These are phyloP conservation scores for Chironomus tentans DNA, from an alignment of 2,888 invertebrate genomes.

Conservation along the genomic window DNA sequence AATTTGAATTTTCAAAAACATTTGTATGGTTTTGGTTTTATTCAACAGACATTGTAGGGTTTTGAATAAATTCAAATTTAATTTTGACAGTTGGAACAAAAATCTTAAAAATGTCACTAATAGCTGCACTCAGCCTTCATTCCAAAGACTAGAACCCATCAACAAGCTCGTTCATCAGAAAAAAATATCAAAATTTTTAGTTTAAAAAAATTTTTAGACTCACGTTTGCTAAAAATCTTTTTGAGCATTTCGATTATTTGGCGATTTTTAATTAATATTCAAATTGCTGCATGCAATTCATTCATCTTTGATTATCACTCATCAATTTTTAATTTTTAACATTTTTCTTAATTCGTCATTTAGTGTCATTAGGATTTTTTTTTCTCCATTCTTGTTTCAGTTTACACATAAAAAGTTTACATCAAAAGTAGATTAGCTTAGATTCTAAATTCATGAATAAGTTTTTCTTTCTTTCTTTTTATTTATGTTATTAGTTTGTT, in stretches of 20 bases:
- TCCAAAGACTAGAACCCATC: too few relatives aligned
- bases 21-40: too few relatives aligned
- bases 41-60: too few relatives aligned
- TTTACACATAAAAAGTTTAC: constrained; percentile 22
- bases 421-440: constrained; percentile 27
- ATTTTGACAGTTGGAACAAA: too few relatives aligned
- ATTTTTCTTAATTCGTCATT: neutral
- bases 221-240: neutral
- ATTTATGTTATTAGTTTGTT: neutral
- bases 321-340: neutral
- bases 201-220: neutral
- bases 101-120: too few relatives aligned
- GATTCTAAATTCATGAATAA: constrained; percentile 11
- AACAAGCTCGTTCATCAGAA: neutral
- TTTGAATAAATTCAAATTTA: too few relatives aligned
- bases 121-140: too few relatives aligned
- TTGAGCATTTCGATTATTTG: neutral
- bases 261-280: neutral
- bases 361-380: neutral
- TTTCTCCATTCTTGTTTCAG: neutral
- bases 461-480: neutral
- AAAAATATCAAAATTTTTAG: neutral
- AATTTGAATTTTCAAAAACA: too few relatives aligned
- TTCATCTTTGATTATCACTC: constrained; percentile 20
- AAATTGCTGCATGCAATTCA: neutral